Evolutionary conservation across 2,113 vertebrate species (phyloP), one percentile per base, ranked within the genome.

Genomic region (Paraplagusia blochii): DNA sequence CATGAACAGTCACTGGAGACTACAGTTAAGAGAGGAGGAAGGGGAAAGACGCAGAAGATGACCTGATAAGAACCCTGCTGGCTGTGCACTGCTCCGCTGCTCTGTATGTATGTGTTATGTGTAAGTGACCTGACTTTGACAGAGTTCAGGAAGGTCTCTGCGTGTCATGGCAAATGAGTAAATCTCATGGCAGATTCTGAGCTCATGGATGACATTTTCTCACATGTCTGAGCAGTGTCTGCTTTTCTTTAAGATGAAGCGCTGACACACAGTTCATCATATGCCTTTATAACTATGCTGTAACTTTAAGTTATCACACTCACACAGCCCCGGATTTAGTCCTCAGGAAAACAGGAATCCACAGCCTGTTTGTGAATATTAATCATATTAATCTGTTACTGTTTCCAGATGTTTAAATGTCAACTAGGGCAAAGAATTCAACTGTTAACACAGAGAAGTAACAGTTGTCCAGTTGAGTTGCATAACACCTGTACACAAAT

Each of bases 191-290:
- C 22, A 58, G 51, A 66, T 56, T 76, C 15, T 63, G 15, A 55
- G 44, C 65, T 59, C 68, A 62, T 60, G 56, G 50, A 64, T 69
- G 53, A 63, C 58, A 78, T 72, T 68, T 85, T 84, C 74, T 85
- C 82, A 78, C 71, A 46, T 74, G 47, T 53, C 52, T 8, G 4
- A 66, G 19, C 33, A 42, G 55, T 47, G 45, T 77, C 73, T 77
- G 73, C 58, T 86, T 79, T 74, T 56, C 62, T 77, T 79, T 60
- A 80, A 62, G 44, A 67, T 53, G 52, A 38, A 36, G 22, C 53
- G 55, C 40, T 57, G 44, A 48, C n/a, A 48, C 45, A 54, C 19
- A 55, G 71, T 69, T 57, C 33, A 53, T 72, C 59, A 64, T 58
- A 44, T 71, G 59, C 44, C 34, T 65, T 59, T 58, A 43, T 55